Evolutionary conservation across 1,140 invertebrate genomes (phyloP), one percentile per base, ranked within the genome.

Genomic region (Heliconius himera): DNA sequence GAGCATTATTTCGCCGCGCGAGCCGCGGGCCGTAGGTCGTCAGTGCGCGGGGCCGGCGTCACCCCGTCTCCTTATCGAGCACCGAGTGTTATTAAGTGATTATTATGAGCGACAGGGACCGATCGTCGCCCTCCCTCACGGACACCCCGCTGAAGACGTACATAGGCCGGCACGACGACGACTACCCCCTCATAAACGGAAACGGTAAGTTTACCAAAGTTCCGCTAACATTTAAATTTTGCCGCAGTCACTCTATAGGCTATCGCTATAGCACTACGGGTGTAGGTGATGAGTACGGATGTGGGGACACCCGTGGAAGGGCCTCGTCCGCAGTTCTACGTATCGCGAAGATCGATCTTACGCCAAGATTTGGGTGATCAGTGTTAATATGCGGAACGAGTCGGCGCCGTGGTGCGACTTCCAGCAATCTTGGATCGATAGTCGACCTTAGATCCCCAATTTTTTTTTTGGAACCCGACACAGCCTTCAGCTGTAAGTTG

Each of bases 121-220:
- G 96, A 95, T 96, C 96, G 92, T 97, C 96, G 95, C 96, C 96
- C 94, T 97, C 96, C 95, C 96, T 97, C 93, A 96, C 96, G 95
- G 96, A 97, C 96, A 97, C 96, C 95, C 96, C 96, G 95, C 96
- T 97, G 95, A 97, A 97, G 95, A 96, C 96, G 84, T 96, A 97
- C 94, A 96, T 97, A 94, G 96, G 96, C 94, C 96, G 96, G 88
- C 96, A 96, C 93, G 96, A 96, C 96, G 95, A 96, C 92, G 96
- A 97, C 94, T 97, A 97, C 95, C 96, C 96, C 93, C 95, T 97
- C 85, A 97, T 97, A 95, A 95, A 95, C 94, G 95, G 95, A 93
- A 96, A 96, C 95, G 96, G 96, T 97, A 92, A 97, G 96, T 96
- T 86, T 46, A 33, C 16, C 26, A 70, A 70, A 70, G 26, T 70